These are phyloP conservation scores for Dasypolia templi DNA, from an alignment of 2,888 invertebrate genomes.

Conservation along the genomic window DNA sequence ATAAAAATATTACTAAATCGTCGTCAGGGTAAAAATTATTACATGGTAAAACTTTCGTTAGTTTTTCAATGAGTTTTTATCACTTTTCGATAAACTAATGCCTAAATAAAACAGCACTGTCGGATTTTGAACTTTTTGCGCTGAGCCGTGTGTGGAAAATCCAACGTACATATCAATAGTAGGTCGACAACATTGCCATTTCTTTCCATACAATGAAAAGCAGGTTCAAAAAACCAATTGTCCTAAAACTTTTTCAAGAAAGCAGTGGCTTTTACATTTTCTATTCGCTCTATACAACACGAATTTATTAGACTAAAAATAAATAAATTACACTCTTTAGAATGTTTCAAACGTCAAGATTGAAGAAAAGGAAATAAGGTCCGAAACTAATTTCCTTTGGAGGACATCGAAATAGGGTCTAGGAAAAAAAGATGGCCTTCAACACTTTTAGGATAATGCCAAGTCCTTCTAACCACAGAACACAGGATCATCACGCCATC, in stretches of 20 bases:
- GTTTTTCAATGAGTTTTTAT: no score
- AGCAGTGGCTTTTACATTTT: constrained; percentile 1
- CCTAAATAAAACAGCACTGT: not conserved
- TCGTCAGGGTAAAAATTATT: no score
- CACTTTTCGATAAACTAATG: no score
- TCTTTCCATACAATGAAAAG: not conserved
- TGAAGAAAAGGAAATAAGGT: constrained; percentile 37
- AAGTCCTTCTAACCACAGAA: not conserved
- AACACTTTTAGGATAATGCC: not conserved
- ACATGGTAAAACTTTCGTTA: no score
- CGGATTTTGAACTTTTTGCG: not conserved
- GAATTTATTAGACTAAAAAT: constrained; percentile 7
- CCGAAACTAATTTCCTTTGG: constrained; percentile 39
- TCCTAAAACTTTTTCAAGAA: constrained; percentile 11
- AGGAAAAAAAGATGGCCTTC: not conserved
- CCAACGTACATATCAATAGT: not conserved
- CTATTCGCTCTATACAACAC: not conserved
- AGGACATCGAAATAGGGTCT: constrained; percentile 1
- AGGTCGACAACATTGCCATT: not conserved
- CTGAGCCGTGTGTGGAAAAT: not conserved
- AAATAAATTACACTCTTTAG: constrained; percentile 13
- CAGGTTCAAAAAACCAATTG: not conserved
- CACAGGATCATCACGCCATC: no score
- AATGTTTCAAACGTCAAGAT: constrained; percentile 12
- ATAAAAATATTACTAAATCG: no score